Percentiles rank a stretch among this genome's conserved stretches.
These are phyloP conservation scores for Aplocera efformata DNA, from an alignment of 2,888 invertebrate species.

Conservation along the genomic window DNA sequence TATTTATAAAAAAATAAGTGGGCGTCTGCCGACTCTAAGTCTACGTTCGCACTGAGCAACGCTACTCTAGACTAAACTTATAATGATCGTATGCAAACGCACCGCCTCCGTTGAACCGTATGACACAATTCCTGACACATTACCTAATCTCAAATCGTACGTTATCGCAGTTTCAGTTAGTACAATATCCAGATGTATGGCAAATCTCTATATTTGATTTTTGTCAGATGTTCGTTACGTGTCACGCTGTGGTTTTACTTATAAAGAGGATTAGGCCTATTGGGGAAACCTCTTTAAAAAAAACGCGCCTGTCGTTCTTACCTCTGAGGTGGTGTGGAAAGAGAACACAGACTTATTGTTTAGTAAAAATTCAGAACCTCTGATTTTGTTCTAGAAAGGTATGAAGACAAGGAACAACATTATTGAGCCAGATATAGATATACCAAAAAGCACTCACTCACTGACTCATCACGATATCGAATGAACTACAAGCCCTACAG, in stretches of 20 bases:
- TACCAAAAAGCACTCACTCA: too few species aligned
- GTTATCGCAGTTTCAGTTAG: slow-evolving; percentile 48
- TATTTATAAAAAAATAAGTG: slow-evolving; percentile 36
- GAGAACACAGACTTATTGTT: slow-evolving; percentile 38
- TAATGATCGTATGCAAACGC: slow-evolving; percentile 60
- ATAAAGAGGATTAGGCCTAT: slow-evolving; percentile 72
- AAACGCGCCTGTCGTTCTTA: slow-evolving; percentile 73
- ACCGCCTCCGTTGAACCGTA: slow-evolving; percentile 68
- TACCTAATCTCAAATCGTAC: slow-evolving; percentile 61
- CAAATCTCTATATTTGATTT: slow-evolving; percentile 1
- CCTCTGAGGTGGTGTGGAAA: slow-evolving; percentile 77
- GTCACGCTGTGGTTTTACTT: neutral
- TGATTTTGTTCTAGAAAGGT: too few species aligned
- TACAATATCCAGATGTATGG: slow-evolving; percentile 18
- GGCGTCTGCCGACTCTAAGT: slow-evolving; percentile 55
- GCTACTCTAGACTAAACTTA: slow-evolving; percentile 63
- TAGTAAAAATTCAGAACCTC: too few species aligned
- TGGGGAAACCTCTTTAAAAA: slow-evolving; percentile 78
- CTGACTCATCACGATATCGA: too few species aligned
- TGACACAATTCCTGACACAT: slow-evolving; percentile 76
- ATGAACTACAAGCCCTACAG: too few species aligned
- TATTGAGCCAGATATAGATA: too few species aligned
- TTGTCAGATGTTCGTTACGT: too few species aligned
- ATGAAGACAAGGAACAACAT: too few species aligned
- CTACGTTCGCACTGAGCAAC: slow-evolving; percentile 53